A percentile compares a stretch with the other conserved stretches of the same genome.
phyloP scores from a whole-genome alignment of 2,797 vertebrate genomes.

The Coccyzus lansbergi region DNA sequence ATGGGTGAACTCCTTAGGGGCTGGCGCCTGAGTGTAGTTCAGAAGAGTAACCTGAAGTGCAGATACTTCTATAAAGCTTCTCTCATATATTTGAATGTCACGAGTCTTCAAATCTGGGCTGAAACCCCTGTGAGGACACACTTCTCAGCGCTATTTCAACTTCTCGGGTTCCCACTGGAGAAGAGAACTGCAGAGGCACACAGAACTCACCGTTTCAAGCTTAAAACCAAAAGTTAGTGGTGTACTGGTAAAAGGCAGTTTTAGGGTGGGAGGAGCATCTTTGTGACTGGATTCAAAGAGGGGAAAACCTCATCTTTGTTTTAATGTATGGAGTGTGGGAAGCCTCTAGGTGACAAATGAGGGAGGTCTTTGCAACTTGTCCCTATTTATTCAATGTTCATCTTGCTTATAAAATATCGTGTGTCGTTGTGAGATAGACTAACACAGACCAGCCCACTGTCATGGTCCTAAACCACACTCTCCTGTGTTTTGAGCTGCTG shows the following conservation, averaged over 20 bases:
- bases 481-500: background rate
- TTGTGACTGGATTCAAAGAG: background rate
- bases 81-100: background rate
- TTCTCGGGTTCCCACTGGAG: background rate
- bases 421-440: background rate
- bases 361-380: background rate
- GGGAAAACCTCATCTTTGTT: background rate
- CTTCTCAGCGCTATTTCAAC: background rate
- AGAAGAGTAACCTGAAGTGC: background rate
- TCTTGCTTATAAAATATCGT: background rate
- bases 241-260: background rate
- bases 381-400: background rate
- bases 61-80: conserved; percentile 7
- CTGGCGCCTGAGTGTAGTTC: background rate
- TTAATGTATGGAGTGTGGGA: background rate
- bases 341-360: too few relatives aligned
- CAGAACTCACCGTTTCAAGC: background rate
- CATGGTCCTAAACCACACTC: fast-evolving
- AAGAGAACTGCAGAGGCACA: background rate
- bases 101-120: background rate
- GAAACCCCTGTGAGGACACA: background rate
- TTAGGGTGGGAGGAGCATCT: background rate
- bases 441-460: background rate
- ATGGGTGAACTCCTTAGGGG: conserved; percentile 12
- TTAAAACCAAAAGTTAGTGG: background rate